These are phyloP conservation scores for Oxygymnocypris stewartii DNA, from an alignment of 2,113 vertebrate species.

Conservation along the genomic window DNA sequence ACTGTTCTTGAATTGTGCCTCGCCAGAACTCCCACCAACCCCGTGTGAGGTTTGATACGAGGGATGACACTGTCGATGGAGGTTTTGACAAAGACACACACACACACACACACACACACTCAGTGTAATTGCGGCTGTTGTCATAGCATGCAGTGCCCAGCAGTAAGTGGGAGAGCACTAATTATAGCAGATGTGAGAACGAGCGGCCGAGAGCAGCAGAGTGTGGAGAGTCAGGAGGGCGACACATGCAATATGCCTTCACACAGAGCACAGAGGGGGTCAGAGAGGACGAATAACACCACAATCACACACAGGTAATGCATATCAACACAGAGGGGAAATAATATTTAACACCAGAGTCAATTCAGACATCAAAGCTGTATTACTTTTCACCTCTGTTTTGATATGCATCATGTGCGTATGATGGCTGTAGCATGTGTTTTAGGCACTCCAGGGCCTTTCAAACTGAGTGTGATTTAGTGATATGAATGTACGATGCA, in stretches of 20 bases:
- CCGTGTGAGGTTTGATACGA: constrained; percentile 31
- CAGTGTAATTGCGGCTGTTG: constrained; percentile 56
- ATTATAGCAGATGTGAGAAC: constrained; percentile 55
- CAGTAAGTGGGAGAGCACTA: constrained; percentile 49
- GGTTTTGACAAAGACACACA: constrained; percentile 41
- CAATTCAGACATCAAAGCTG: no score
- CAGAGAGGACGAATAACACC: constrained; percentile 1
- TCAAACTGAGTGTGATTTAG: no score
- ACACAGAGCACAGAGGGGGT: constrained; percentile 13
- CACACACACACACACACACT: constrained; percentile 10
- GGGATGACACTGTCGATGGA: constrained; percentile 24
- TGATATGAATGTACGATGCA: no score
- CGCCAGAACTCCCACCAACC: constrained; percentile 27
- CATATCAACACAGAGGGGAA: no score
- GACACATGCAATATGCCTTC: constrained; percentile 39
- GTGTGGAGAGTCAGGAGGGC: not conserved
- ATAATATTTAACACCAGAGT: no score
- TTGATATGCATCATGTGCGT: no score
- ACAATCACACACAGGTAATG: not conserved
- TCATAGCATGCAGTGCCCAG: constrained; percentile 50
- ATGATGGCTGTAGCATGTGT: no score
- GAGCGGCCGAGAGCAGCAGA: constrained; percentile 6
- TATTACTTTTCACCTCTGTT: no score
- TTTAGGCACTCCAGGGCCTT: no score
- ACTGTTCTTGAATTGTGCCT: constrained; percentile 40